A percentile compares a stretch with the other conserved stretches of the same genome.
phyloP scores from a whole-genome alignment of 2,888 invertebrate species.

The Ommatoiulus sabulosus region DNA sequence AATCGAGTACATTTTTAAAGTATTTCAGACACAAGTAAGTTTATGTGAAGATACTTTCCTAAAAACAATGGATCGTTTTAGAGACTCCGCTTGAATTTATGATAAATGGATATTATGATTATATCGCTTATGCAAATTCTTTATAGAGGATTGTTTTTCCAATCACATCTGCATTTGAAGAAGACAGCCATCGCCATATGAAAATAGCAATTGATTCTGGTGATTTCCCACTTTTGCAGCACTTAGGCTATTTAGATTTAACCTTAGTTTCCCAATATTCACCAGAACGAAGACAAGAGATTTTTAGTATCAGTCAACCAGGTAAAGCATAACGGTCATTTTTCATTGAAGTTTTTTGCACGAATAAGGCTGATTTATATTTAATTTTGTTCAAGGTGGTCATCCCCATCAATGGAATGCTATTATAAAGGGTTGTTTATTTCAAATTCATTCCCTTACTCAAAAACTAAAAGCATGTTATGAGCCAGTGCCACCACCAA shows the following conservation, averaged over 20 bases:
- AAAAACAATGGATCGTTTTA: constrained; percentile 1
- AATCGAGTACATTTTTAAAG: constrained; percentile 73
- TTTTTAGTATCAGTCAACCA: constrained; percentile 82
- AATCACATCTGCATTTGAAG: constrained; percentile 70
- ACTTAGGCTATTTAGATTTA: constrained; percentile 82
- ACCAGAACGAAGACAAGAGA: constrained; percentile 72
- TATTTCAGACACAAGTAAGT: constrained; percentile 75
- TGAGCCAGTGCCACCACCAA: constrained; percentile 61
- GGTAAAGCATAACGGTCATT: constrained; percentile 65
- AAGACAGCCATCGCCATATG: constrained; percentile 67
- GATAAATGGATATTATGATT: background rate
- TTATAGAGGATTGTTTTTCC: constrained; percentile 74
- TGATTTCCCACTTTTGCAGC: constrained; percentile 77
- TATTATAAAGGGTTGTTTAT: constrained; percentile 75
- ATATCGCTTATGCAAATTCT: too few species aligned
- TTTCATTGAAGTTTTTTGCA: background rate
- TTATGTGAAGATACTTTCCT: background rate
- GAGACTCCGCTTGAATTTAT: constrained; percentile 6
- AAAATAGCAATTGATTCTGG: constrained; percentile 74
- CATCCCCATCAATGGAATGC: constrained; percentile 90
- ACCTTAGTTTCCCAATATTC: constrained; percentile 77
- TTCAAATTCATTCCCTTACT: constrained; percentile 75
- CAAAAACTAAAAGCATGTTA: constrained; percentile 63
- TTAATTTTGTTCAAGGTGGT: constrained; percentile 71
- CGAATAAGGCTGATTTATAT: background rate